Evolutionary conservation across 1,140 invertebrate genomes (phyloP).

Genomic region (Drosophila leontia): DNA sequence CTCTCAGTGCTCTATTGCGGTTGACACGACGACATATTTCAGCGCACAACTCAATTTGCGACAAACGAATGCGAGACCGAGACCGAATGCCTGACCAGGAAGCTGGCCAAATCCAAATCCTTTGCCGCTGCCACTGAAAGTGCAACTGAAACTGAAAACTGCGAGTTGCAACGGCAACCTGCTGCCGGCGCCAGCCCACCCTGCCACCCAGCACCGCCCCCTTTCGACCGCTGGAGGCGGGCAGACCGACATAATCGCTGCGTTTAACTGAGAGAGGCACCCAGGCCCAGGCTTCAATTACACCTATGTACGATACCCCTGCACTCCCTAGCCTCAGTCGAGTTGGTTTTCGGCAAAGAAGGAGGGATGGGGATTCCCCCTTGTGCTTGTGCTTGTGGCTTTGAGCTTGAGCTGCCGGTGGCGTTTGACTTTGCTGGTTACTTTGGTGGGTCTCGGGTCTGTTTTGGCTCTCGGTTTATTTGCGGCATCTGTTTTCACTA

Average conservation of each 20-base stretch:
- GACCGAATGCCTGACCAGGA: slow-evolving; percentile 52
- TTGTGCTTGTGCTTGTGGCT: slow-evolving; percentile 20
- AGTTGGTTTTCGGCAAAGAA: not conserved
- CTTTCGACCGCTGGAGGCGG: slow-evolving; percentile 53
- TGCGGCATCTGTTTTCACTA: slow-evolving; percentile 55
- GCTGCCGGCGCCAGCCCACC: slow-evolving; percentile 20
- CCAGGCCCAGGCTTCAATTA: slow-evolving; percentile 75
- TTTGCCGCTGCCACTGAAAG: slow-evolving; percentile 46
- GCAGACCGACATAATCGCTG: slow-evolving; percentile 76
- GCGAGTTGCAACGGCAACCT: slow-evolving; percentile 19
- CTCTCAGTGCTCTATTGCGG: slow-evolving; percentile 12
- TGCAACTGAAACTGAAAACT: slow-evolving; percentile 32
- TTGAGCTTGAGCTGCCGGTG: slow-evolving; percentile 25
- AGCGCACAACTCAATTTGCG: slow-evolving; percentile 59
- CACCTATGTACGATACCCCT: slow-evolving; percentile 33
- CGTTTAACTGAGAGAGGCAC: slow-evolving; percentile 67
- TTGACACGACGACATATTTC: slow-evolving; percentile 54
- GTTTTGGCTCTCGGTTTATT: slow-evolving; percentile 27
- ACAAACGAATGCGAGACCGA: slow-evolving; percentile 32
- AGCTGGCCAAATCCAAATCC: slow-evolving; percentile 48
- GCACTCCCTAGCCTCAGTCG: not conserved
- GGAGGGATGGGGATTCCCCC: slow-evolving; percentile 5
- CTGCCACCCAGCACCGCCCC: slow-evolving; percentile 16
- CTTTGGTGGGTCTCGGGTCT: slow-evolving; percentile 28
- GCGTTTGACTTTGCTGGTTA: slow-evolving; percentile 32